phyloP scores from a whole-genome alignment of 2,113 vertebrate genomes.

The Tautogolabrus adspersus region DNA sequence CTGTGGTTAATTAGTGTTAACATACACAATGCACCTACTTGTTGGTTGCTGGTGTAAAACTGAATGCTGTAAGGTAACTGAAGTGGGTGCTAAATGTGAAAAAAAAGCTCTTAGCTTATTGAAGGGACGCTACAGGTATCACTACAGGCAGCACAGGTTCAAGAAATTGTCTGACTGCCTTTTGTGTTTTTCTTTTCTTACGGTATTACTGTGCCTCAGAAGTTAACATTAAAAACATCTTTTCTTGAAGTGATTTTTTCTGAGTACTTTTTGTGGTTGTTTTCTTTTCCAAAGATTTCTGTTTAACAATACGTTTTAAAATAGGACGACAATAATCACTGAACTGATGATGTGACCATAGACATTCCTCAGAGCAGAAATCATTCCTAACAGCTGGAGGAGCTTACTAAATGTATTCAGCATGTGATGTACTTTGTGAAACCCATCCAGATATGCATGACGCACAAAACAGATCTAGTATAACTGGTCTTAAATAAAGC shows the following conservation, averaged over 20 bases:
- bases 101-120: conserved; percentile 49
- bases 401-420: not conserved
- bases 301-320: not conserved
- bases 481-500: not conserved
- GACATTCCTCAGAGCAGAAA: too few relatives aligned
- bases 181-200: conserved; percentile 55
- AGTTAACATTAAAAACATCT: conserved; percentile 60
- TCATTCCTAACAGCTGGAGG: not conserved
- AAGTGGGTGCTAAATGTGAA: conserved; percentile 67
- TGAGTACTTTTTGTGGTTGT: not conserved
- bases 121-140: conserved; percentile 40
- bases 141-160: conserved; percentile 19
- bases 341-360: not conserved
- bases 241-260: not conserved
- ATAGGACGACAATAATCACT: not conserved
- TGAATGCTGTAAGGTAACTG: conserved; percentile 39
- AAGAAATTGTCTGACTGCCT: conserved; percentile 24
- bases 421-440: not conserved
- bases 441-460: not conserved
- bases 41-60: conserved; percentile 45
- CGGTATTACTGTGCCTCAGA: conserved; percentile 71
- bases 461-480: not conserved
- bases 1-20: conserved; percentile 38
- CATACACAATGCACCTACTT: conserved; percentile 6
- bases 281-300: not conserved